Percentiles rank a stretch among this genome's conserved stretches.
Evolutionary conservation across 2,113 vertebrate species (phyloP).

Genomic region (Hemicordylus capensis): DNA sequence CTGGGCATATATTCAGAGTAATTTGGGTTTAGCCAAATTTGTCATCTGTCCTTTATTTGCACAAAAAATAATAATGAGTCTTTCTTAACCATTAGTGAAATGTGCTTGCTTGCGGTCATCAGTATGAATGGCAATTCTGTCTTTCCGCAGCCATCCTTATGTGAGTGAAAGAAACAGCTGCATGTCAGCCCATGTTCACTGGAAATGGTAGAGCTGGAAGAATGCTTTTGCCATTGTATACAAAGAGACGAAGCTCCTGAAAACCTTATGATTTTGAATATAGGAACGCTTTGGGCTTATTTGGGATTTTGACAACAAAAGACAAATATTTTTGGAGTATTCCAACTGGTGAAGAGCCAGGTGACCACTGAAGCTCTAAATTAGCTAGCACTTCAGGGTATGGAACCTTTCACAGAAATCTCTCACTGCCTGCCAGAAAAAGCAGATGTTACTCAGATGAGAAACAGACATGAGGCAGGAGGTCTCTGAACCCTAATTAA

Average conservation of each 20-base stretch:
- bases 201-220: neutral
- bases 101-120: neutral
- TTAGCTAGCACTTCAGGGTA: neutral
- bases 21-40: neutral
- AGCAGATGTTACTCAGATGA: slow-evolving; percentile 17
- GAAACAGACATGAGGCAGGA: neutral
- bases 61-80: neutral
- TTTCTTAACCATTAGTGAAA: slow-evolving; percentile 1
- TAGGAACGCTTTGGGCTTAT: neutral
- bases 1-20: neutral
- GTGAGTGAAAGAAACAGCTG: slow-evolving; percentile 12
- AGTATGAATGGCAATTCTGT: neutral
- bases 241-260: neutral
- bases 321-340: neutral
- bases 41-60: neutral
- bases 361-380: slow-evolving; percentile 26
- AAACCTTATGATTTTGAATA: neutral
- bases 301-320: neutral
- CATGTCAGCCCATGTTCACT: neutral
- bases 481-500: slow-evolving; percentile 10
- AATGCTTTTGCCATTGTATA: neutral
- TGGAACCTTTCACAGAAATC: neutral
- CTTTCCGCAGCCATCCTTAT: neutral
- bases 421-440: neutral
- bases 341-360: slow-evolving; percentile 7